Conservation (phyloP, 2,888 invertebrate genomes). For the Drosophila tripunctata region DNA sequence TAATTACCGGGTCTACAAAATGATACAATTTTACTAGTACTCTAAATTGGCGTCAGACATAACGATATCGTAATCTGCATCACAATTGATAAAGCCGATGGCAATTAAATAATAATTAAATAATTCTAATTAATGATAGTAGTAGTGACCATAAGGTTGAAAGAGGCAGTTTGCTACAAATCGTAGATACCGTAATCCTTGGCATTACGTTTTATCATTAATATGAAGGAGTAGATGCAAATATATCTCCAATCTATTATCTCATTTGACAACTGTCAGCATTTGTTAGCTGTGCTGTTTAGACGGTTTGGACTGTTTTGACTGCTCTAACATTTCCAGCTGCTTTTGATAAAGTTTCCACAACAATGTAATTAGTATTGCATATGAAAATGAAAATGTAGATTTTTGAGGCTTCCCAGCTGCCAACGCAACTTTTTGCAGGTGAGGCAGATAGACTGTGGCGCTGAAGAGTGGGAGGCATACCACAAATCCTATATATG, state of each 20-base stretch:
- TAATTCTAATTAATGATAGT: conserved; percentile 71
- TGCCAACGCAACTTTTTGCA: conserved; percentile 20
- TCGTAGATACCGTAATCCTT: conserved; percentile 52
- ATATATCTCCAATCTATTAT: conserved; percentile 36
- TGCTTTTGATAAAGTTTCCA: conserved; percentile 60
- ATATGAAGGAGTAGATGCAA: conserved; percentile 52
- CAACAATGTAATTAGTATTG: conserved; percentile 63
- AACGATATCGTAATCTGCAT: conserved; percentile 8
- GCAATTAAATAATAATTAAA: conserved; percentile 68
- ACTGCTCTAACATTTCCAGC: conserved; percentile 57
- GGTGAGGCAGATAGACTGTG: not conserved
- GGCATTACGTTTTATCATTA: conserved; percentile 56
- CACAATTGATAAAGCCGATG: conserved; percentile 35
- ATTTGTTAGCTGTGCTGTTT: conserved; percentile 58
- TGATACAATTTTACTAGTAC: not conserved
- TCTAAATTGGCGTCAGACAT: conserved; percentile 15
- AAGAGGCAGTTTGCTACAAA: too few relatives aligned
- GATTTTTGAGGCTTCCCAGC: conserved; percentile 49
- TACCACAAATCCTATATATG: too few relatives aligned
- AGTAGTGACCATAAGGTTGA: conserved; percentile 2
- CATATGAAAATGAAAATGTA: conserved; percentile 53
- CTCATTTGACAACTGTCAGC: conserved; percentile 77
- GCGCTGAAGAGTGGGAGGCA: not conserved
- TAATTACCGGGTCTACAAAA: not conserved
- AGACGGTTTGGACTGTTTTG: not conserved